phyloP scores from a whole-genome alignment of 1,140 invertebrate genomes.

The Nasonia vitripennis region DNA sequence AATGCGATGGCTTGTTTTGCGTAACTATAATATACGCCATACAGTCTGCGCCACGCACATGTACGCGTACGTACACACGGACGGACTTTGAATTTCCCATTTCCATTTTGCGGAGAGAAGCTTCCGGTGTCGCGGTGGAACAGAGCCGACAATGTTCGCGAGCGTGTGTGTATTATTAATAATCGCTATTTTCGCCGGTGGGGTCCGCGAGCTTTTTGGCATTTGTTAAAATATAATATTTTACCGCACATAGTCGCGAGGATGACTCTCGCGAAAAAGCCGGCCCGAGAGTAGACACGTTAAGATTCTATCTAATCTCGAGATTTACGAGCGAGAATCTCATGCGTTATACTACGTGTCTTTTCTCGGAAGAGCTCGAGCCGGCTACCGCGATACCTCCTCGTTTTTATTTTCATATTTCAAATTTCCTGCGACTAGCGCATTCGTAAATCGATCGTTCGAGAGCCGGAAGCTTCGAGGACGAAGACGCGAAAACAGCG shows the following conservation, averaged over 20 bases:
- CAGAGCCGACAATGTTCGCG: neutral
- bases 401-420: neutral
- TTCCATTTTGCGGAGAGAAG: neutral
- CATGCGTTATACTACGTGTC: neutral
- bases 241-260: neutral
- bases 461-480: neutral
- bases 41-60: neutral
- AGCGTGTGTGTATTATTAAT: neutral
- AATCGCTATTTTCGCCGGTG: neutral
- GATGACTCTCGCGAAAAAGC: neutral
- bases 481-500: neutral
- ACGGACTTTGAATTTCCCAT: slow-evolving; percentile 8
- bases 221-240: neutral
- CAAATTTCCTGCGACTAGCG: no score
- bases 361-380: neutral
- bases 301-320: neutral
- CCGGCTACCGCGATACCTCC: no score
- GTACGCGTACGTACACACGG: neutral
- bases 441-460: neutral
- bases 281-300: neutral
- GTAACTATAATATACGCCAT: neutral
- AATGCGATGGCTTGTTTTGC: slow-evolving; percentile 10
- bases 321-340: neutral
- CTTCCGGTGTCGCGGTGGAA: slow-evolving; percentile 8
- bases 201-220: neutral